phyloP scores from a whole-genome alignment of 2,888 invertebrate species.

The Pachymerium ferrugineum region DNA sequence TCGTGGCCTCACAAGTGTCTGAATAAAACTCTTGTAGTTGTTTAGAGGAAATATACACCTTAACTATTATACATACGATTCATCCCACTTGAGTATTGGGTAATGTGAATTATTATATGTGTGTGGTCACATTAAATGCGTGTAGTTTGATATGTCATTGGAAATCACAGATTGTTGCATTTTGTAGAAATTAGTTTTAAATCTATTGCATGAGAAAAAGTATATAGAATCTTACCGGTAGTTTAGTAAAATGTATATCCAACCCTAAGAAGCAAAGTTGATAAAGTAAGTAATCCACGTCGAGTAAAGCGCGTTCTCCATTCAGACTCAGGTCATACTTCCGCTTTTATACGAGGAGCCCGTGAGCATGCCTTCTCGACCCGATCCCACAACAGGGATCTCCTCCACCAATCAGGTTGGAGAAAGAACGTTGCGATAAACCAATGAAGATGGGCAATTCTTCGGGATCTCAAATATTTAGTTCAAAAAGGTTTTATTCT shows the following conservation, averaged over 20 bases:
- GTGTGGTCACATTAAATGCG: too few species aligned
- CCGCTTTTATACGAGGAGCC: conserved; percentile 29
- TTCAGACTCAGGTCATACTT: conserved; percentile 17
- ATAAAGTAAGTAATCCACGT: conserved; percentile 3
- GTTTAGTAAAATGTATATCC: conserved; percentile 14
- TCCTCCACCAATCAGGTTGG: background rate
- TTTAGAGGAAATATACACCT: too few species aligned
- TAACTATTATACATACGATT: too few species aligned
- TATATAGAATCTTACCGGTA: background rate
- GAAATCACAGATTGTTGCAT: too few species aligned
- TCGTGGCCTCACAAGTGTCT: conserved; percentile 7
- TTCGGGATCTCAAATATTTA: background rate
- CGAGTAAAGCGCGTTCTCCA: conserved; percentile 23
- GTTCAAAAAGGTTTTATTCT: too few species aligned
- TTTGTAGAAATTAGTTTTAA: background rate
- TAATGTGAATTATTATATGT: too few species aligned
- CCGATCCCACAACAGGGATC: conserved; percentile 10
- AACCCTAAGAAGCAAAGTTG: background rate
- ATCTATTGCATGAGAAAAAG: background rate
- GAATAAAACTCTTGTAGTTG: background rate
- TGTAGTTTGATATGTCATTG: too few species aligned
- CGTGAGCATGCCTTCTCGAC: conserved; percentile 16
- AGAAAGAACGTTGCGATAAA: background rate
- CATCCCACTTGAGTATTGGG: conserved; percentile 27
- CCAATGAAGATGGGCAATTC: conserved; percentile 14